Evolutionary conservation across 1,140 invertebrate genomes (phyloP).

Genomic region (Cydia fagiglandana): DNA sequence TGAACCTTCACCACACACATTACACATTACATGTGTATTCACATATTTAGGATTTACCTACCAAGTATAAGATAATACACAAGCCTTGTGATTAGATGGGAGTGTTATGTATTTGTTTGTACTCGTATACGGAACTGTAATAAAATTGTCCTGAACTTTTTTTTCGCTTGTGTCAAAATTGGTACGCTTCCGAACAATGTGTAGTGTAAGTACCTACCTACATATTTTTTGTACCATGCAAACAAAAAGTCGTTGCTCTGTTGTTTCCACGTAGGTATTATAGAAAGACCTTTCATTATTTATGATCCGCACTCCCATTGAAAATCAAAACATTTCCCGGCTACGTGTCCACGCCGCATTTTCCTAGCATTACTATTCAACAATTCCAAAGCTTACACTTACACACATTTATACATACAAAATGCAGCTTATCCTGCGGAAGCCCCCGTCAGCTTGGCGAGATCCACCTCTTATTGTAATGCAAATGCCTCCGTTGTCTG

Average conservation of each 20-base stretch:
- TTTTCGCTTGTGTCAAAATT: too few species aligned
- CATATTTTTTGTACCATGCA: too few species aligned
- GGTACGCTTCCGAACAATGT: too few species aligned
- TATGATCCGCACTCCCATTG: constrained; percentile 18
- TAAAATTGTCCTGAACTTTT: too few species aligned
- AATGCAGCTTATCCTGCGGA: constrained; percentile 61
- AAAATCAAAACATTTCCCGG: constrained; percentile 27
- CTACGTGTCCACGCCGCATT: constrained; percentile 13
- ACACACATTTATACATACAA: constrained; percentile 56
- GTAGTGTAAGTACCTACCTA: too few species aligned
- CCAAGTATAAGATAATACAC: too few species aligned
- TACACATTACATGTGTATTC: too few species aligned
- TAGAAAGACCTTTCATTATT: not conserved
- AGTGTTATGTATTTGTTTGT: too few species aligned
- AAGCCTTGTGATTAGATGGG: too few species aligned
- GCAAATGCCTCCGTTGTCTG: constrained; percentile 75
- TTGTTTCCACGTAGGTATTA: not conserved
- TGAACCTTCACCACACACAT: too few species aligned
- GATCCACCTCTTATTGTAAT: constrained; percentile 72
- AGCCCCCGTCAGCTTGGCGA: constrained; percentile 52
- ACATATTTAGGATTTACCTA: too few species aligned
- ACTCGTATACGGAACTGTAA: too few species aligned
- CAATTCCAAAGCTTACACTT: constrained; percentile 46
- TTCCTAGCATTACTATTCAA: constrained; percentile 53
- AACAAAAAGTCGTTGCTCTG: not conserved